phyloP scores from a whole-genome alignment of 1,140 invertebrate species.

The Eupristina koningsbergeri region DNA sequence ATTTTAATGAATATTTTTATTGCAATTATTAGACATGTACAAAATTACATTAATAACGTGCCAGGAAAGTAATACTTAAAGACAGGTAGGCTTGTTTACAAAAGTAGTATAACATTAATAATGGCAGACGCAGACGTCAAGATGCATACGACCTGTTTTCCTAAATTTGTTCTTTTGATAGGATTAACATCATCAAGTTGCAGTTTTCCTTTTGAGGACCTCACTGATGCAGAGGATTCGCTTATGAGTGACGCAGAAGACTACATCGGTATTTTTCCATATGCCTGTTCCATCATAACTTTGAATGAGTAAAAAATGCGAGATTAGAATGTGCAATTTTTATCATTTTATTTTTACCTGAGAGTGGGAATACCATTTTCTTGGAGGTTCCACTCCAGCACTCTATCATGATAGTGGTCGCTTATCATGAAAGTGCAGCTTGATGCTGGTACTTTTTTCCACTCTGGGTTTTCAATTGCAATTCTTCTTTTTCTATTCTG shows the following conservation, averaged over 20 bases:
- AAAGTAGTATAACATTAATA: constrained; percentile 5
- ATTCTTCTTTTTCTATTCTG: not conserved
- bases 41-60: not conserved
- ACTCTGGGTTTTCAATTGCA: not conserved
- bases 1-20: too few species aligned
- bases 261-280: constrained; percentile 67
- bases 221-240: constrained; percentile 70
- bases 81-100: not conserved
- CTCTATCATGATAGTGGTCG: not conserved
- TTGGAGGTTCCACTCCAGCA: not conserved
- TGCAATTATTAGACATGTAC: too few species aligned
- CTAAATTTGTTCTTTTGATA: constrained; percentile 67
- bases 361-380: not conserved
- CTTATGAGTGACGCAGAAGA: constrained; percentile 70
- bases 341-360: not conserved
- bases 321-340: constrained; percentile 62
- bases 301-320: constrained; percentile 59
- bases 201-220: constrained; percentile 71
- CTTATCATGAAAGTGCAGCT: not conserved
- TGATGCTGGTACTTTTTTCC: not conserved
- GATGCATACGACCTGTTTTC: constrained; percentile 56
- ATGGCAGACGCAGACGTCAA: constrained; percentile 27
- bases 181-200: constrained; percentile 66
- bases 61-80: not conserved
- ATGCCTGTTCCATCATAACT: constrained; percentile 50